Conservation (phyloP, 2,888 invertebrate species). For the Drosophila aldrichi region DNA sequence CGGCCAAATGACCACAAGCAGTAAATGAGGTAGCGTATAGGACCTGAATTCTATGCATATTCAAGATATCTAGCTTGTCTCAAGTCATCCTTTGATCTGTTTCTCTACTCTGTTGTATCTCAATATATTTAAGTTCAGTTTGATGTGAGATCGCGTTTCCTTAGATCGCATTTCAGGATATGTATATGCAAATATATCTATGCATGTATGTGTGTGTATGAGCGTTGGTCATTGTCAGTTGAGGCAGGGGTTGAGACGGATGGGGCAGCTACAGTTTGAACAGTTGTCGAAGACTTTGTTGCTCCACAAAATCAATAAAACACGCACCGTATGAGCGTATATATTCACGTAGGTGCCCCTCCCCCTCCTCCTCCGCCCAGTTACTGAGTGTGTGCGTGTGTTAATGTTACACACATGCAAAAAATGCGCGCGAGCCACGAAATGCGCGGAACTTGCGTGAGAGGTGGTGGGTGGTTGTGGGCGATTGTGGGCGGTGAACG, state of each 20-base stretch:
- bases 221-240: conserved; percentile 11
- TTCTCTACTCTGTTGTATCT: not conserved
- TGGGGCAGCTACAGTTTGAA: conserved; percentile 37
- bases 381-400: conserved; percentile 3
- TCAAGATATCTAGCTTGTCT: no score
- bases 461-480: conserved; percentile 16
- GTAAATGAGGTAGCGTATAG: no score
- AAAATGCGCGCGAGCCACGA: conserved; percentile 57
- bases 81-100: no score
- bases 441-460: conserved; percentile 37
- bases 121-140: no score
- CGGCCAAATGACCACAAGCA: conserved; percentile 16
- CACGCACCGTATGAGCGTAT: conserved; percentile 42
- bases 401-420: conserved; percentile 45
- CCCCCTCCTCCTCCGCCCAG: not conserved
- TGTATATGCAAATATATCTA: not conserved
- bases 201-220: not conserved
- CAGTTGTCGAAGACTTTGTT: conserved; percentile 40
- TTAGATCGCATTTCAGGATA: conserved; percentile 4
- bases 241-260: conserved; percentile 1
- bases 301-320: conserved; percentile 71
- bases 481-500: conserved; percentile 12
- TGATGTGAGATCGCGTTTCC: not conserved
- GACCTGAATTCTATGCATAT: not conserved
- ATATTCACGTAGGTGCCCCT: conserved; percentile 15